phyloP scores from a whole-genome alignment of 2,888 invertebrate species.

The Andricus curvator region DNA sequence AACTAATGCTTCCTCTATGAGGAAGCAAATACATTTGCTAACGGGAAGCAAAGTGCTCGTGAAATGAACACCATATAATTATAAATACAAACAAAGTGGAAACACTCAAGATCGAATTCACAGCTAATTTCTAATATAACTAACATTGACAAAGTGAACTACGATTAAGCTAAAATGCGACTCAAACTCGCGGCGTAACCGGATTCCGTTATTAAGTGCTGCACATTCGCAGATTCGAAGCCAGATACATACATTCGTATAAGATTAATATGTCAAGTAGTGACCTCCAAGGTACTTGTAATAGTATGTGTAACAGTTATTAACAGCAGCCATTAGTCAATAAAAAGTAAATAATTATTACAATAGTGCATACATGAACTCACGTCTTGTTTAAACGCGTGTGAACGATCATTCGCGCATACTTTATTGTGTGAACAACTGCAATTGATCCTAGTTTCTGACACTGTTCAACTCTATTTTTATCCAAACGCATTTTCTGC shows the following conservation, averaged over 20 bases:
- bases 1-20: too few species aligned
- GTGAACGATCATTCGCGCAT: constrained; percentile 17
- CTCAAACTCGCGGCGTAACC: background rate
- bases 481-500: background rate
- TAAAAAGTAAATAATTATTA: constrained; percentile 30
- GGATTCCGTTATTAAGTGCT: constrained; percentile 9
- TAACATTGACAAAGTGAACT: background rate
- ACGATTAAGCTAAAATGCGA: background rate
- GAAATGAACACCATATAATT: too few species aligned
- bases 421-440: constrained; percentile 23
- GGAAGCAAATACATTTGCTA: too few species aligned
- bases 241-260: constrained; percentile 21
- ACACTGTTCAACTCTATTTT: constrained; percentile 6
- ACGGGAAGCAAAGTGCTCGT: too few species aligned
- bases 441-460: constrained; percentile 20
- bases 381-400: constrained; percentile 13
- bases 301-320: constrained; percentile 14
- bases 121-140: too few species aligned
- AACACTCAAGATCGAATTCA: too few species aligned
- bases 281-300: constrained; percentile 14
- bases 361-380: constrained; percentile 24
- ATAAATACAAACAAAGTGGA: too few species aligned
- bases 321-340: constrained; percentile 21
- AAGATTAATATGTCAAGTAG: constrained; percentile 16
- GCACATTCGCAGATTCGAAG: constrained; percentile 10